Percentiles rank a stretch among this genome's conserved stretches.
Evolutionary conservation across 2,797 vertebrate genomes (phyloP).

Genomic region (Yasuhikotakia modesta): DNA sequence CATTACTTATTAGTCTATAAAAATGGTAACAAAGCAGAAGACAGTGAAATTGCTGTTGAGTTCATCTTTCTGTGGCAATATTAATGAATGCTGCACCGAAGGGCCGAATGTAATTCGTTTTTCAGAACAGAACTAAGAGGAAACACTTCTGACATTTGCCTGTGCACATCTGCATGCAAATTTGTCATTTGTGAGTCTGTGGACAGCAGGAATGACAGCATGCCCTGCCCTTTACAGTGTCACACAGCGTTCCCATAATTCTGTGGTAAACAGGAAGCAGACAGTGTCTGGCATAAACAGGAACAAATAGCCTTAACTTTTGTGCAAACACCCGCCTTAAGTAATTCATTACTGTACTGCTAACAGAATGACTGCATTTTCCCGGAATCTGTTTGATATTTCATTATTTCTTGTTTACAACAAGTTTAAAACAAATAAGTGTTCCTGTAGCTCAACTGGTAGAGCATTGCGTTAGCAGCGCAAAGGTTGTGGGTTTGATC

Average conservation of each 20-base stretch:
- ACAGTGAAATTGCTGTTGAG: neutral
- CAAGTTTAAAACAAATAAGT: neutral
- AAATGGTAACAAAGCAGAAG: neutral
- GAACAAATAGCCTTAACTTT: conserved; percentile 59
- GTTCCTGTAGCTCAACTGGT: no score
- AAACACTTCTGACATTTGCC: conserved; percentile 20
- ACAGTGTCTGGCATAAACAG: conserved; percentile 61
- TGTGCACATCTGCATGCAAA: conserved; percentile 14
- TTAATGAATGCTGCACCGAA: neutral
- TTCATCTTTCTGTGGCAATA: neutral
- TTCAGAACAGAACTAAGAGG: neutral
- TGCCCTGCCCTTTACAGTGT: conserved; percentile 38
- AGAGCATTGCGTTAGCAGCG: no score
- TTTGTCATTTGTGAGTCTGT: conserved; percentile 12
- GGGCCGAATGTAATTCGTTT: neutral
- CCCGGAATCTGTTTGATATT: neutral
- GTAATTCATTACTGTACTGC: conserved; percentile 13
- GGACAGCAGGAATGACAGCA: conserved; percentile 52
- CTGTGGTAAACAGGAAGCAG: conserved; percentile 60
- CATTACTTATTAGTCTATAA: neutral
- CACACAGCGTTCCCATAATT: conserved; percentile 51
- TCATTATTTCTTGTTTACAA: neutral
- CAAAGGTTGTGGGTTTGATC: no score
- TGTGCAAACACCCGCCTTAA: conserved; percentile 52
- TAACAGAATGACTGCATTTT: conserved; percentile 10